Base-by-base conservation (phyloP, 2,113 vertebrate genomes). In the Anthoscopus minutus region DNA sequence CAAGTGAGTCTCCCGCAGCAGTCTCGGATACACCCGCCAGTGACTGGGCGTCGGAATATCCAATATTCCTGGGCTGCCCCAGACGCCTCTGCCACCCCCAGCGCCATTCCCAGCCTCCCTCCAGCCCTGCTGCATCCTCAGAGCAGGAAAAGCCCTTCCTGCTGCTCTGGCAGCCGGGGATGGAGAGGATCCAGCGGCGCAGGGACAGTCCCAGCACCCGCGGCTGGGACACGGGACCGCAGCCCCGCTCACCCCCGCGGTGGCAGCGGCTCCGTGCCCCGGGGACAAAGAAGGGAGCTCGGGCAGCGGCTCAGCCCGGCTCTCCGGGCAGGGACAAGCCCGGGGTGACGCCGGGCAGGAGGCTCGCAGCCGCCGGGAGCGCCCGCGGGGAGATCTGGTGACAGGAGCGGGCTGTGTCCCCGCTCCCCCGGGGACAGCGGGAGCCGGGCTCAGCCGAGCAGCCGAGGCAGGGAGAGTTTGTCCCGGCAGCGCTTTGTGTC, bases 181-280 rank as follows among this genome's bases (percentile, higher is more conserved):
- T 22, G 0, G 54, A 5, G 47, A 3, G 1, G 0, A 7, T 28
- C 16, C 3, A 3, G 60, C 15, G 76, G 15, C 0, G 9, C 61
- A 13, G 56, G 28, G 30, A 51, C 53, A 80, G 76, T 7, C 0
- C 35, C 38, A 1, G 1, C 35, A 27, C 2, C 74, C 6, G 0
- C 2, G 20, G 53, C 10, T 22, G 31, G 88, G 71, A 47, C 47
- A 23, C 31, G 31, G 0, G 7, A 24, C 19, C 28, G 45, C 5
- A 30, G 8, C 40, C 51, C 70, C 3, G 37, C 54, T 61, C 48
- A 9, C 30, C 79, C 19, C 82, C 0, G 37, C 7, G 7, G 48
- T 15, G 12, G 61, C 50, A 92, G 86, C 86, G 66, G 89, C 7
- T 31, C 7, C 8, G 48, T 54, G 80, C 8, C 0, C 50, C 37